Conservation (phyloP, 2,113 vertebrate genomes). For the Nansenia antarctica region DNA sequence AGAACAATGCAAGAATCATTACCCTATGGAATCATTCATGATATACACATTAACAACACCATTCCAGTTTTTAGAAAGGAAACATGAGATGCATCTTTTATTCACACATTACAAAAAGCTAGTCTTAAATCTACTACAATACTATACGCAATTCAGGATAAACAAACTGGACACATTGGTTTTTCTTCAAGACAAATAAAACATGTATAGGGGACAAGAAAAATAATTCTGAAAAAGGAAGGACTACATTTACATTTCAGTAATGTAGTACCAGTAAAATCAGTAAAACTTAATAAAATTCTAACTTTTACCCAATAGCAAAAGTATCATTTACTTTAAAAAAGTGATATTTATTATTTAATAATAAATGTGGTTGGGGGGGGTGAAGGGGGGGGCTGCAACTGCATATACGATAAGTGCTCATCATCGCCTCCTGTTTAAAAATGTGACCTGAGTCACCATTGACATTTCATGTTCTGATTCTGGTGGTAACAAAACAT, state of each 20-base stretch:
- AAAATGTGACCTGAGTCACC: conserved; percentile 23
- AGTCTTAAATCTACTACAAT: conserved; percentile 83
- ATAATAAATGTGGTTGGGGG: conserved; percentile 12
- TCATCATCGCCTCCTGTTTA: conserved; percentile 29
- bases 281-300: conserved; percentile 50
- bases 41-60: conserved; percentile 92
- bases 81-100: conserved; percentile 95
- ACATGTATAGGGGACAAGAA: conserved; percentile 38
- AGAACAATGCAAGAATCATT: conserved; percentile 67
- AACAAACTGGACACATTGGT: conserved; percentile 86
- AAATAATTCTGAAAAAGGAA: conserved; percentile 32
- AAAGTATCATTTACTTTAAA: conserved; percentile 48
- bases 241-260: conserved; percentile 30
- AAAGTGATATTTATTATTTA: conserved; percentile 44
- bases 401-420: conserved; percentile 61
- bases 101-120: conserved; percentile 93
- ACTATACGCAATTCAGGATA: conserved; percentile 89
- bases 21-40: conserved; percentile 79
- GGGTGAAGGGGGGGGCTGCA: conserved; percentile 38
- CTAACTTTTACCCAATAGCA: neutral
- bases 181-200: conserved; percentile 77
- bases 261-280: conserved; percentile 70
- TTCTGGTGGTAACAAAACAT: conserved; percentile 14
- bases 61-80: conserved; percentile 85
- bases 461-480: conserved; percentile 12